These are phyloP conservation scores for Drosophila cracens DNA, from an alignment of 2,888 invertebrate species.

Conservation along the genomic window DNA sequence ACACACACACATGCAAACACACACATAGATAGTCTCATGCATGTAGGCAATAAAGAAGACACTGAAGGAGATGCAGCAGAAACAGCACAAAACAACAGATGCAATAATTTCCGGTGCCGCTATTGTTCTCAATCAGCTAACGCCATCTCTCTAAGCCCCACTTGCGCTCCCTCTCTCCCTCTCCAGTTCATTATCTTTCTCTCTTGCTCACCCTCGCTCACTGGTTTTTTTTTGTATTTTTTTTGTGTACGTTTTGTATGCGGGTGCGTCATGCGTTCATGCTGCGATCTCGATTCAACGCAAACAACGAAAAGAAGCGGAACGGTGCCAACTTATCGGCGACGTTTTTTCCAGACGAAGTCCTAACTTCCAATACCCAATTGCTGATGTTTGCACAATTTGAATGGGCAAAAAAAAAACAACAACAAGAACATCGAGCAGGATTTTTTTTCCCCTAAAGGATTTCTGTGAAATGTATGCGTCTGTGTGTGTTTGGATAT, in stretches of 20 bases:
- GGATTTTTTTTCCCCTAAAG: conserved; percentile 30
- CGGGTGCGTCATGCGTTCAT: conserved; percentile 43
- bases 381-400: conserved; percentile 36
- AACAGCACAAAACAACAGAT: conserved; percentile 69
- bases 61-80: conserved; percentile 24
- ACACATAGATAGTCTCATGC: neutral
- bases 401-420: conserved; percentile 29
- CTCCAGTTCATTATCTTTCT: neutral
- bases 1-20: neutral
- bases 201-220: conserved; percentile 4
- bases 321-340: conserved; percentile 40
- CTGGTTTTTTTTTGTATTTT: neutral
- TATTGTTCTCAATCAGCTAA: conserved; percentile 77
- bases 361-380: conserved; percentile 44
- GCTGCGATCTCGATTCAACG: conserved; percentile 28
- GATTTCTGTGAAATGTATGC: conserved; percentile 29
- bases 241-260: conserved; percentile 17
- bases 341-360: conserved; percentile 29
- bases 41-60: conserved; percentile 26
- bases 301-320: conserved; percentile 21
- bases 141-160: conserved; percentile 60
- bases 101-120: conserved; percentile 74
- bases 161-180: conserved; percentile 9
- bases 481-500: conserved; percentile 4
- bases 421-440: conserved; percentile 12